phyloP scores from a whole-genome alignment of 2,113 vertebrate species.

The Rousettus leschenaultii region DNA sequence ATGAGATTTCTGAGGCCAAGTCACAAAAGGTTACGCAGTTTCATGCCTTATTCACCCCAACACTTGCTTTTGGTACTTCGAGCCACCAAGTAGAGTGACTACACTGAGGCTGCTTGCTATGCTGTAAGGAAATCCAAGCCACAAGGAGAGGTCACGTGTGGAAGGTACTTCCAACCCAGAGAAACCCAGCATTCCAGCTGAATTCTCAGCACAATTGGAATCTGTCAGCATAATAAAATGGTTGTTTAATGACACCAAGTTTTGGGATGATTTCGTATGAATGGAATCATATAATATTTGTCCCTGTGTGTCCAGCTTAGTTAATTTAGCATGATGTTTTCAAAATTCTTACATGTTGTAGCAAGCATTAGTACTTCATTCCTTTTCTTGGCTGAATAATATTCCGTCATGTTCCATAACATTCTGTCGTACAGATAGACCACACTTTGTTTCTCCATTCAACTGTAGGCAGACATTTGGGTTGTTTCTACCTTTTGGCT shows the following conservation, averaged over 20 bases:
- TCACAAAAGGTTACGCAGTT: not conserved
- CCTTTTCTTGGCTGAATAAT: not conserved
- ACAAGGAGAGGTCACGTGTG: not conserved
- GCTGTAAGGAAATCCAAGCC: not conserved
- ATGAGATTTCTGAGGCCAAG: not conserved
- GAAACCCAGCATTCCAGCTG: not conserved
- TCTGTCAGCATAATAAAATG: not conserved
- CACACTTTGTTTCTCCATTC: not conserved
- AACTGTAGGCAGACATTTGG: not conserved
- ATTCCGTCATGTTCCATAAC: not conserved
- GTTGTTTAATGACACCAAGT: not conserved
- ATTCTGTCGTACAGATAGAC: not conserved
- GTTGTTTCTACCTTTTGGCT: not conserved
- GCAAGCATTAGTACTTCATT: not conserved
- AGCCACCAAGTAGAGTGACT: not conserved
- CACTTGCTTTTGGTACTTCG: not conserved
- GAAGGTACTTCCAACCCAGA: not conserved
- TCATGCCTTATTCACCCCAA: not conserved
- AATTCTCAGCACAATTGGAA: not conserved
- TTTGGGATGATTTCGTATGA: not conserved
- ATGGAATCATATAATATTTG: not conserved
- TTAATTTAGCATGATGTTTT: not conserved
- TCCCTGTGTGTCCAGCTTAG: not conserved
- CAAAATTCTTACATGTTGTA: not conserved
- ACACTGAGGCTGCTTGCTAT: not conserved